These are phyloP conservation scores for Andrena chrysosceles DNA, from an alignment of 2,888 invertebrate genomes.

Conservation along the genomic window DNA sequence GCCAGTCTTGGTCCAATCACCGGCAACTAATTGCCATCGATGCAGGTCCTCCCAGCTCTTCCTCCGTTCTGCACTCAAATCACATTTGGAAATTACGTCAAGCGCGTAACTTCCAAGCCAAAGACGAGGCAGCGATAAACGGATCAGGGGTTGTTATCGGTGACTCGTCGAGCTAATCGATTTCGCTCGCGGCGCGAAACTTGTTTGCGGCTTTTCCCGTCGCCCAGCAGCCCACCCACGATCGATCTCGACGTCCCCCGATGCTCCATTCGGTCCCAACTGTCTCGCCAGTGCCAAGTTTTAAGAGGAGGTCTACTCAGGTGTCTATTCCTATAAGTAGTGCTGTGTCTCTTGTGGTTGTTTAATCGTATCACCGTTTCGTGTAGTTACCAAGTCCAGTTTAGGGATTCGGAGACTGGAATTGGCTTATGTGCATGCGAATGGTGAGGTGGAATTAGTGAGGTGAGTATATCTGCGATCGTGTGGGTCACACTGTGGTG, in stretches of 20 bases:
- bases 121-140: conserved; percentile 57
- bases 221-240: background rate
- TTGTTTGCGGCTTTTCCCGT: background rate
- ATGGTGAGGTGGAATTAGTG: no score
- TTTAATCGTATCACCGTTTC: no score
- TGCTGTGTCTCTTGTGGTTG: no score
- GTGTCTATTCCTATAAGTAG: no score
- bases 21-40: conserved; percentile 42
- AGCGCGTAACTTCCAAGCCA: conserved; percentile 54
- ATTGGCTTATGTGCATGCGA: no score
- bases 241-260: background rate
- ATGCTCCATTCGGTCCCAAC: background rate
- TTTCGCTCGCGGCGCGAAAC: conserved; percentile 32
- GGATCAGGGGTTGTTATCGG: conserved; percentile 59
- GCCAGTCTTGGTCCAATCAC: conserved; percentile 35
- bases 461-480: no score
- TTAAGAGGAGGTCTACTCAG: background rate
- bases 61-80: conserved; percentile 38
- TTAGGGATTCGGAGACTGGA: no score
- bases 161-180: conserved; percentile 42
- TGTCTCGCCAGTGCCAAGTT: background rate
- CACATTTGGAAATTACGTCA: conserved; percentile 58
- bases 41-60: background rate
- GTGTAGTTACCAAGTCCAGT: no score
- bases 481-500: no score